phyloP scores from a whole-genome alignment of 2,888 invertebrate genomes.

The Panopea generosa region DNA sequence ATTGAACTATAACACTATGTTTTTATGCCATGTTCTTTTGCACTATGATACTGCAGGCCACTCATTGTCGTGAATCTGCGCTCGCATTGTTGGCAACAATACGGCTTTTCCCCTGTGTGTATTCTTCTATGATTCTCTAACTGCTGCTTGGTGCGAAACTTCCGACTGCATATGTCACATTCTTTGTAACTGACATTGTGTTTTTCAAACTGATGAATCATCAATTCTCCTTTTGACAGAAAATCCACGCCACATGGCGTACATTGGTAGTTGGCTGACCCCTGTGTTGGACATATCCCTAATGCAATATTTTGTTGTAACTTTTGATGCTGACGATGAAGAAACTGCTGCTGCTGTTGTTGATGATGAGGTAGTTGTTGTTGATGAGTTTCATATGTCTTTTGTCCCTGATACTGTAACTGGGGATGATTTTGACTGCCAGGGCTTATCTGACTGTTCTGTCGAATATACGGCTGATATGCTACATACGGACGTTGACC shows the following conservation, averaged over 20 bases:
- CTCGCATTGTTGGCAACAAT: not conserved
- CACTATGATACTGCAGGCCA: constrained; percentile 5
- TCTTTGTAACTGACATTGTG: constrained; percentile 17
- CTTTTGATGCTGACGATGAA: too few species aligned
- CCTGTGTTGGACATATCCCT: too few species aligned
- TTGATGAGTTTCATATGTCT: too few species aligned
- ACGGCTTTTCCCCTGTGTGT: constrained; percentile 23
- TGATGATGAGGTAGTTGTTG: too few species aligned
- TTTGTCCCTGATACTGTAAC: too few species aligned
- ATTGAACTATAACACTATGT: too few species aligned
- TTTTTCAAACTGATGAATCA: constrained; percentile 17
- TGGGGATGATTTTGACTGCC: too few species aligned
- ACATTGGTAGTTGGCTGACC: constrained; percentile 1
- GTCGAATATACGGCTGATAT: too few species aligned
- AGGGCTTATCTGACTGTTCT: too few species aligned
- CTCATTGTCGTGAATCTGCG: not conserved
- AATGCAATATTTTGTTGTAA: too few species aligned
- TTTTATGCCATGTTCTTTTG: constrained; percentile 8
- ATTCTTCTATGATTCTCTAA: constrained; percentile 20
- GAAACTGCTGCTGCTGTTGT: too few species aligned
- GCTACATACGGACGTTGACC: too few species aligned
- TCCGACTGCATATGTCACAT: constrained; percentile 32
- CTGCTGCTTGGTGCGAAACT: constrained; percentile 31
- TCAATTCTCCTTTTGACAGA: constrained; percentile 11
- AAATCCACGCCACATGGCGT: constrained; percentile 12